Conservation (phyloP, 37 sponge, comb jelly and placozoan species). For the Hexactinellida sp. region DNA sequence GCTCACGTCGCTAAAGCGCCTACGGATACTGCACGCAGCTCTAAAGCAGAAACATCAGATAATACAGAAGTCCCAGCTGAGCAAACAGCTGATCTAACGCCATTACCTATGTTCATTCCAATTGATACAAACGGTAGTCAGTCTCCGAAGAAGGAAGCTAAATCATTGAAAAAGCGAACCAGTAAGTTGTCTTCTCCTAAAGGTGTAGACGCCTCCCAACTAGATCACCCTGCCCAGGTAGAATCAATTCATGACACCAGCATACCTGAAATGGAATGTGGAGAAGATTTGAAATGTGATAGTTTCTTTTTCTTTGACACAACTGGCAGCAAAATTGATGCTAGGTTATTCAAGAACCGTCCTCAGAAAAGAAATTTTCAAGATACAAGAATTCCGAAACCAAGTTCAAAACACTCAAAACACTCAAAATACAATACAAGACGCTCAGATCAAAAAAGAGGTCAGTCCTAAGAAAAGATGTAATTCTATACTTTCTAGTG, state of each 20-base stretch:
- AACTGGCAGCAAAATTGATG: background rate
- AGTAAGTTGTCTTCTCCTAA: background rate
- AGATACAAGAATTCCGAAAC: background rate
- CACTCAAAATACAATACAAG: too few species aligned
- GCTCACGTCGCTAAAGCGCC: background rate
- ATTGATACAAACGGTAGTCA: background rate
- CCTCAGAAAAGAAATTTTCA: constrained; percentile 11
- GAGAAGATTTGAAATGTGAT: background rate
- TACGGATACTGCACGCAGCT: too few species aligned
- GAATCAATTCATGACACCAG: background rate
- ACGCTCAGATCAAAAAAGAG: too few species aligned
- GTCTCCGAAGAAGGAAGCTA: background rate
- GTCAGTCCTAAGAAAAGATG: too few species aligned
- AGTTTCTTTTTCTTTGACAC: constrained; percentile 1
- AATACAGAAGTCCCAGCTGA: background rate
- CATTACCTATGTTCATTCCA: background rate
- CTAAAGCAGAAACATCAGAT: background rate
- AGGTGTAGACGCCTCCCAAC: background rate
- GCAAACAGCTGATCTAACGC: background rate
- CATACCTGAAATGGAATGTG: background rate
- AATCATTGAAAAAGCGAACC: background rate
- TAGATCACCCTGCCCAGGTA: background rate
- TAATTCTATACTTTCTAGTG: too few species aligned
- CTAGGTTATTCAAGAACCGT: background rate
- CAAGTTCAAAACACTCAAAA: background rate